Conservation (phyloP, 1,140 invertebrate species). For the Lycorma delicatula region DNA sequence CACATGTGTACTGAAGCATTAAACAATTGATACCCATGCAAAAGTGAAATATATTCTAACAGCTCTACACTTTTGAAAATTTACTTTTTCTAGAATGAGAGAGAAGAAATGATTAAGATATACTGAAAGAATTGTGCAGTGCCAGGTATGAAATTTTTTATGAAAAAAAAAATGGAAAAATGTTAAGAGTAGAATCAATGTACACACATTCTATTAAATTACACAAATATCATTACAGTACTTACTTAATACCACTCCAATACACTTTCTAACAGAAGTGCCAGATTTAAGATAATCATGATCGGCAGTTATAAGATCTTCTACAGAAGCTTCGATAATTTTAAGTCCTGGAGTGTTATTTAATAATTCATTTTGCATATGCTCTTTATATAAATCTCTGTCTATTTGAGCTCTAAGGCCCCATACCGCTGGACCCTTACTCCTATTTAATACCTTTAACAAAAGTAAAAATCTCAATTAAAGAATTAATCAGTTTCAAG, state of each 20-base stretch:
- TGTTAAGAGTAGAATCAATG: too few species aligned
- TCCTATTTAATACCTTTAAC: slow-evolving; percentile 43
- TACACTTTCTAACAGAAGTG: slow-evolving; percentile 37
- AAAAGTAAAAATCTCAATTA: background rate
- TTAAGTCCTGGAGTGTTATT: slow-evolving; percentile 55
- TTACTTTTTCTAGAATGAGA: too few species aligned
- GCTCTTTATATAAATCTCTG: slow-evolving; percentile 67
- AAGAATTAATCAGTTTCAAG: slow-evolving; percentile 38
- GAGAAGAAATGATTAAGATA: too few species aligned
- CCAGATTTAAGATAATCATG: slow-evolving; percentile 13
- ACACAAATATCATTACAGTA: slow-evolving; percentile 23
- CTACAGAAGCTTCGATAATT: slow-evolving; percentile 66
- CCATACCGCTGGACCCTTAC: slow-evolving; percentile 84
- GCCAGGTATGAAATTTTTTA: too few species aligned
- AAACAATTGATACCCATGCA: too few species aligned
- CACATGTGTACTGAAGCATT: too few species aligned
- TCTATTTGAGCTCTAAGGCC: slow-evolving; percentile 88
- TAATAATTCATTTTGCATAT: slow-evolving; percentile 72
- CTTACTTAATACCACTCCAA: slow-evolving; percentile 54
- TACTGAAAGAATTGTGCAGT: too few species aligned
- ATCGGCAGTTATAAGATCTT: slow-evolving; percentile 65
- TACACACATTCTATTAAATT: too few species aligned
- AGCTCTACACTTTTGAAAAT: too few species aligned
- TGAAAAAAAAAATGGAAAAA: too few species aligned
- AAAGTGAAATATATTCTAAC: too few species aligned